phyloP scores from a whole-genome alignment of 92 coral and sea anemone genomes.

The Heliopora coerulea region DNA sequence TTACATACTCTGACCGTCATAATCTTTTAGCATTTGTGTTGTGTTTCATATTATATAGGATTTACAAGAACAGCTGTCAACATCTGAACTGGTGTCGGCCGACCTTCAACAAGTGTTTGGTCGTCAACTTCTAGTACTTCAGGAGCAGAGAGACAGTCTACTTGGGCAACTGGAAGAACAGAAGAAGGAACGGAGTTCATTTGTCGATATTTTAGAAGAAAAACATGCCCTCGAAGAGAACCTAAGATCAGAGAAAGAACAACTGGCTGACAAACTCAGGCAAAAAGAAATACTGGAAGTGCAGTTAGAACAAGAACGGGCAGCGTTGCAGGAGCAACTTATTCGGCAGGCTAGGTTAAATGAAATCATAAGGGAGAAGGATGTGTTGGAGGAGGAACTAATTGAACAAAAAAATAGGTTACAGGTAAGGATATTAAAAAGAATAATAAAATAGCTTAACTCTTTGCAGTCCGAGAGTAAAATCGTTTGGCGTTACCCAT shows the following conservation, averaged over 20 bases:
- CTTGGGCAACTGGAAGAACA: slow-evolving; percentile 88
- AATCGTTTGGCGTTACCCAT: too few species aligned
- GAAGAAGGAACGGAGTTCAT: slow-evolving; percentile 89
- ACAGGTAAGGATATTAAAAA: slow-evolving; percentile 53
- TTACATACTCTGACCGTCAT: too few species aligned
- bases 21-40: too few species aligned
- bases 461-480: neutral
- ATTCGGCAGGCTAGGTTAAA: slow-evolving; percentile 92
- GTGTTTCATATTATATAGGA: slow-evolving; percentile 46
- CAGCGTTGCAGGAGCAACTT: slow-evolving; percentile 84
- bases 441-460: neutral
- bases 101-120: slow-evolving; percentile 95
- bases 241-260: slow-evolving; percentile 84
- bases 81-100: slow-evolving; percentile 85
- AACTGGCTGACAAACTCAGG: slow-evolving; percentile 80
- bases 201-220: slow-evolving; percentile 85
- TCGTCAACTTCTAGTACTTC: slow-evolving; percentile 80
- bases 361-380: slow-evolving; percentile 91
- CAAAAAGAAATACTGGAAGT: slow-evolving; percentile 85
- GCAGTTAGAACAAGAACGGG: slow-evolving; percentile 86
- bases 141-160: slow-evolving; percentile 84
- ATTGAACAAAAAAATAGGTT: slow-evolving; percentile 80
- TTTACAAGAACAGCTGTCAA: slow-evolving; percentile 80
- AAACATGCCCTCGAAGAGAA: slow-evolving; percentile 90
- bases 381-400: slow-evolving; percentile 85